phyloP scores from a whole-genome alignment of 1,140 invertebrate genomes.

The Teleogryllus occipitalis region DNA sequence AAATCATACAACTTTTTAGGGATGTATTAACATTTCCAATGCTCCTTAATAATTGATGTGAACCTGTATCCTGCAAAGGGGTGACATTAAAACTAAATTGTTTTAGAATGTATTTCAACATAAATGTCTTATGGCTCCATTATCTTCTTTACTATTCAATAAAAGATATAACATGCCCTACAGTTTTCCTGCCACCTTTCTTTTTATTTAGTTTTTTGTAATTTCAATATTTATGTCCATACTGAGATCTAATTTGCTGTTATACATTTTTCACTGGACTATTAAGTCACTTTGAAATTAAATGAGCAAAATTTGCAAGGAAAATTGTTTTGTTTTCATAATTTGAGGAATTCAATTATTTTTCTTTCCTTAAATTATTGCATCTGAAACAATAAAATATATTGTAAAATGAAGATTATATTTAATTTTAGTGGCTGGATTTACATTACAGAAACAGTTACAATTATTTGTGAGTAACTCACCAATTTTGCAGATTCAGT shows the following conservation, averaged over 20 bases:
- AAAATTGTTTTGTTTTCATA: not conserved
- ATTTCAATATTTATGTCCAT: not conserved
- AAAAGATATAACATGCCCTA: not conserved
- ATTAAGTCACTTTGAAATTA: not conserved
- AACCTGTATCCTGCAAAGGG: too few species aligned
- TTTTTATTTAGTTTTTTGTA: not conserved
- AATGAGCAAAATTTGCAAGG: not conserved
- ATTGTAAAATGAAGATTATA: not conserved
- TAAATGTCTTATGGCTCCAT: not conserved
- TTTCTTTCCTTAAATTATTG: not conserved
- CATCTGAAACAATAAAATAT: not conserved
- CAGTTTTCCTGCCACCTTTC: not conserved
- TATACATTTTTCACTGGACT: not conserved
- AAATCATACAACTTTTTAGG: too few species aligned
- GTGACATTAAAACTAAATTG: not conserved
- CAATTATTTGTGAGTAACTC: not conserved
- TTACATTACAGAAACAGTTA: not conserved
- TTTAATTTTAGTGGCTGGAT: not conserved
- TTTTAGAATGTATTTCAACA: not conserved
- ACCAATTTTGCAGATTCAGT: too few species aligned
- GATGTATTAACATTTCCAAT: too few species aligned
- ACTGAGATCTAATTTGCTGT: not conserved
- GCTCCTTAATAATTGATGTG: too few species aligned
- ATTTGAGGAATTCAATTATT: not conserved
- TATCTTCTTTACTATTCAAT: not conserved